phyloP scores from a whole-genome alignment of 2,113 vertebrate genomes.

The Campylomormyrus numenius region DNA sequence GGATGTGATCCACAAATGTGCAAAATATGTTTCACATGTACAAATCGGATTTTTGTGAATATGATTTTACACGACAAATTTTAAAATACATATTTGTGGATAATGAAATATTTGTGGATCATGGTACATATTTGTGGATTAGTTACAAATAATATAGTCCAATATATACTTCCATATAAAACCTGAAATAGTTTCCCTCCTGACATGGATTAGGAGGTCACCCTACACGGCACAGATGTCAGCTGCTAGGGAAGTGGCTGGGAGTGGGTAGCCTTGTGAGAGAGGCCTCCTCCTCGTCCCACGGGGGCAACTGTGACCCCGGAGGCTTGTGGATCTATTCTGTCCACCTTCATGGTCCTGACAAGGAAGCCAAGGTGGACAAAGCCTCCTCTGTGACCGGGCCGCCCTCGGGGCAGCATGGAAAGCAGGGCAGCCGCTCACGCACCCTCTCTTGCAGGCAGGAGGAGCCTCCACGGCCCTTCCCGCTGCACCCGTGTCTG shows the following conservation, averaged over 20 bases:
- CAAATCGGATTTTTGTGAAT: too few species aligned
- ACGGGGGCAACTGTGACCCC: background rate
- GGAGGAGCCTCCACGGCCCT: conserved; percentile 78
- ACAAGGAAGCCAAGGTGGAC: background rate
- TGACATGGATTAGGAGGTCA: too few species aligned
- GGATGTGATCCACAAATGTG: too few species aligned
- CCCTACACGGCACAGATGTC: background rate
- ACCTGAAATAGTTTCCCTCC: too few species aligned
- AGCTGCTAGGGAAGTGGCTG: background rate
- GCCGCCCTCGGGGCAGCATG: background rate
- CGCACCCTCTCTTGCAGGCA: conserved; percentile 57
- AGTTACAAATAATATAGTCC: too few species aligned
- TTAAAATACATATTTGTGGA: too few species aligned
- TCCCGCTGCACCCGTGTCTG: conserved; percentile 82
- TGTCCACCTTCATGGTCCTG: background rate
- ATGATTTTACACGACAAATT: too few species aligned
- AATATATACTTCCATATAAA: too few species aligned
- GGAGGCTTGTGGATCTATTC: background rate
- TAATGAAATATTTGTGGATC: too few species aligned
- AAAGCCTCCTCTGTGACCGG: background rate
- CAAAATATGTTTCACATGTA: too few species aligned
- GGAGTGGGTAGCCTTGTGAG: background rate
- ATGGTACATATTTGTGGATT: too few species aligned
- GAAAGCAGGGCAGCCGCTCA: background rate
- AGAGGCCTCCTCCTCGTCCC: background rate